Percentiles rank a stretch among this genome's conserved stretches.
Conservation (phyloP, 2,888 invertebrate genomes). For the Phasia obesa region DNA sequence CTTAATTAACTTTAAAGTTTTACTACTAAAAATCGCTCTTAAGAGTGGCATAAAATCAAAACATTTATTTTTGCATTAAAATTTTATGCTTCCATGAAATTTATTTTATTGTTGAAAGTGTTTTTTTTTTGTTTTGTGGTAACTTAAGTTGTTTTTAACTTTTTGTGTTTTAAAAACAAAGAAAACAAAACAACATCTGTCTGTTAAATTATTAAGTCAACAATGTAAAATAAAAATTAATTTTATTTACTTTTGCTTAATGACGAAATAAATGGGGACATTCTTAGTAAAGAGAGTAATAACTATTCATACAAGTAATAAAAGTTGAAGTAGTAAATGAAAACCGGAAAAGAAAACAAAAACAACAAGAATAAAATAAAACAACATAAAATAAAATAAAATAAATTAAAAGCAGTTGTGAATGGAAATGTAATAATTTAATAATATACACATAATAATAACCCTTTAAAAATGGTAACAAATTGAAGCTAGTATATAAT, state of each 20-base stretch:
- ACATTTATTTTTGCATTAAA: no score
- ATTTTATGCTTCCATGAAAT: no score
- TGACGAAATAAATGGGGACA: constrained; percentile 48
- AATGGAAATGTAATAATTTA: constrained; percentile 35
- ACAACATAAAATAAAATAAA: constrained; percentile 12
- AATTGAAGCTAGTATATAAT: neutral
- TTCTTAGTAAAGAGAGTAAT: neutral
- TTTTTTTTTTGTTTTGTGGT: no score
- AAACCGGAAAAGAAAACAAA: no score
- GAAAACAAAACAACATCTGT: constrained; percentile 32
- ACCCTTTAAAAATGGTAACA: neutral
- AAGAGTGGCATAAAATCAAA: no score
- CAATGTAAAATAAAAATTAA: constrained; percentile 11
- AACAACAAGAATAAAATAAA: no score
- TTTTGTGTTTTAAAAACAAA: no score
- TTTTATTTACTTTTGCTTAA: constrained; percentile 37
- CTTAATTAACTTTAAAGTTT: no score
- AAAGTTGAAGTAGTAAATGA: constrained; percentile 17
- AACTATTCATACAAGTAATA: constrained; percentile 5
- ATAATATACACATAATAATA: constrained; percentile 12
- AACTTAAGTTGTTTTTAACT: no score
- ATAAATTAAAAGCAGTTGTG: constrained; percentile 4
- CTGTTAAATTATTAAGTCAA: constrained; percentile 50
- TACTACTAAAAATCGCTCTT: no score
- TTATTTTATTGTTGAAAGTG: no score